Evolutionary conservation across 2,888 invertebrate species (phyloP).

Genomic region (Spodoptera littoralis): DNA sequence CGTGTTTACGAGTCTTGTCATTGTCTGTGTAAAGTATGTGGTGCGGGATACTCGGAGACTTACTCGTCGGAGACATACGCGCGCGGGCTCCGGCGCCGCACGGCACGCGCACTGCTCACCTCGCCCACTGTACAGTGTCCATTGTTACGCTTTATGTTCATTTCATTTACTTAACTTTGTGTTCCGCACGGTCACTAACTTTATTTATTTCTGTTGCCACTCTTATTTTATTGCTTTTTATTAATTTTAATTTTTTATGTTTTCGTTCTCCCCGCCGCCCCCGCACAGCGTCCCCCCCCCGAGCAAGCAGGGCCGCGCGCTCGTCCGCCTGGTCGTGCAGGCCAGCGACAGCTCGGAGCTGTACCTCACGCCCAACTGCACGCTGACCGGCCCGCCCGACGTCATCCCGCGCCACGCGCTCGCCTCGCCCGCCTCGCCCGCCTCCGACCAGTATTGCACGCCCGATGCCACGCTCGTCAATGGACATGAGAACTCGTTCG

Average conservation of each 20-base stretch:
- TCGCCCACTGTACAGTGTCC: conserved; percentile 57
- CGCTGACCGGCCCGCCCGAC: conserved; percentile 77
- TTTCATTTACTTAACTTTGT: conserved; percentile 51
- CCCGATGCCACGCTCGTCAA: conserved; percentile 71
- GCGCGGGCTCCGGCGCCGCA: conserved; percentile 19
- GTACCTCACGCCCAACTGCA: conserved; percentile 78
- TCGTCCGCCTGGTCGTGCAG: conserved; percentile 73
- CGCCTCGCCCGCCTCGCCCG: conserved; percentile 66
- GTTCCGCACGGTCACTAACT: conserved; percentile 76
- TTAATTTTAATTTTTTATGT: conserved; percentile 73
- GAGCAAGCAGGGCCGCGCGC: conserved; percentile 66
- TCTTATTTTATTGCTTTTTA: conserved; percentile 66
- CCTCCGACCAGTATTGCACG: conserved; percentile 73
- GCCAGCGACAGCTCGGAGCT: conserved; percentile 72
- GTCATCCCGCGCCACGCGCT: conserved; percentile 72
- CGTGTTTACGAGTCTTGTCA: conserved; percentile 20
- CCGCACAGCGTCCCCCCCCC: conserved; percentile 68
- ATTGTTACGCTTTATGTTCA: conserved; percentile 41
- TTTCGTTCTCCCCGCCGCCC: conserved; percentile 55
- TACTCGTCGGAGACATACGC: conserved; percentile 4
- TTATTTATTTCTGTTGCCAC: conserved; percentile 53
- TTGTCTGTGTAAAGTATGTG: conserved; percentile 10
- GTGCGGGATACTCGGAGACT: conserved; percentile 12
- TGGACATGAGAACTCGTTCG: conserved; percentile 73
- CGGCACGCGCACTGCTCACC: background rate